These are phyloP conservation scores for Ctenoplectra terminalis DNA, from an alignment of 1,140 invertebrate genomes.

Conservation along the genomic window DNA sequence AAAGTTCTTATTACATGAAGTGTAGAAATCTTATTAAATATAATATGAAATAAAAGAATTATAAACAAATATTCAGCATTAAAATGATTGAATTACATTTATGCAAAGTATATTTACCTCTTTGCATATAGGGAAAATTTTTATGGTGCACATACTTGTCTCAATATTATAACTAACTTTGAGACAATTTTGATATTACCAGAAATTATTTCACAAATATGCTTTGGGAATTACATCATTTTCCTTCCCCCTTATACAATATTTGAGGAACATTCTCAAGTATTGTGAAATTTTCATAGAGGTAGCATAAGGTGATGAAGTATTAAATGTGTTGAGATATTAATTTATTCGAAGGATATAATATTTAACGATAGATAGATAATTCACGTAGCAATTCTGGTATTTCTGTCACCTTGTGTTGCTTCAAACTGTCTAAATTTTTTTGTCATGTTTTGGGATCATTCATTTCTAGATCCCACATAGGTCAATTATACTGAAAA, in stretches of 20 bases:
- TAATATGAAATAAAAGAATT: conserved; percentile 1
- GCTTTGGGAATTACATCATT: conserved; percentile 39
- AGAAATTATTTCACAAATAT: conserved; percentile 28
- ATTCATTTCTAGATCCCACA: conserved; percentile 79
- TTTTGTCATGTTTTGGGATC: conserved; percentile 79
- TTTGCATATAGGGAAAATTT: not conserved
- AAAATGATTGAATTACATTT: conserved; percentile 17
- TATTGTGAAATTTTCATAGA: conserved; percentile 64
- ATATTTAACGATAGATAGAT: not conserved
- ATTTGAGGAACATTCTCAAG: conserved; percentile 65
- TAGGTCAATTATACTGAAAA: conserved; percentile 62
- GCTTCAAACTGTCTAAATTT: conserved; percentile 80
- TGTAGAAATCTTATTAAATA: conserved; percentile 27
- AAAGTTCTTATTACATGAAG: conserved; percentile 5
- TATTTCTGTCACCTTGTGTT: conserved; percentile 75
- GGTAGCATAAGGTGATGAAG: conserved; percentile 79
- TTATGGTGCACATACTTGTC: not conserved
- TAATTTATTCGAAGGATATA: not conserved
- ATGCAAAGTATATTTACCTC: conserved; percentile 21
- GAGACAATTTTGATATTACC: conserved; percentile 39
- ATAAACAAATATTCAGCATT: conserved; percentile 7
- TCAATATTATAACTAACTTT: conserved; percentile 1
- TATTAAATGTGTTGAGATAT: conserved; percentile 21
- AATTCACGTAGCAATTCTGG: not conserved
- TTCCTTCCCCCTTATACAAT: conserved; percentile 56